phyloP scores from a whole-genome alignment of 2,888 invertebrate genomes.

The Caenorhabditis wallacei region DNA sequence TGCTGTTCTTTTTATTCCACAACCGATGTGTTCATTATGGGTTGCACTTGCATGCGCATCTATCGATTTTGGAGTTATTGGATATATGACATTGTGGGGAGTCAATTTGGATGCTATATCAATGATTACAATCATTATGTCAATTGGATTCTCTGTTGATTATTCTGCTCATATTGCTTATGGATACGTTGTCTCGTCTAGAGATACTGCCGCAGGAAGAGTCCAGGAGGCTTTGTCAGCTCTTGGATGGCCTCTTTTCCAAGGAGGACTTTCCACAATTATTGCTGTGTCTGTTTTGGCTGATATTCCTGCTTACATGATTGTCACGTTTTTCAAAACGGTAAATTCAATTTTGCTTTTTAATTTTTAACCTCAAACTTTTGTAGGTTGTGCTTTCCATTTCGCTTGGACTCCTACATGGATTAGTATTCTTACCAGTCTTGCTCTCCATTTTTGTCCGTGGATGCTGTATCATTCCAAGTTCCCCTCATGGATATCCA shows the following conservation, averaged over 20 bases:
- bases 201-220: slow-evolving; percentile 70
- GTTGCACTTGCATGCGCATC: slow-evolving; percentile 95
- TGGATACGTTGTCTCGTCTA: slow-evolving; percentile 81
- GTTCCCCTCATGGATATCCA: slow-evolving; percentile 30
- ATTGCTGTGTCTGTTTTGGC: slow-evolving; percentile 92
- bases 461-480: slow-evolving; percentile 76
- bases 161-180: slow-evolving; percentile 88
- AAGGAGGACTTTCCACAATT: slow-evolving; percentile 91
- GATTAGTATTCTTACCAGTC: slow-evolving; percentile 91
- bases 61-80: slow-evolving; percentile 94
- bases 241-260: slow-evolving; percentile 92
- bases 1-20: slow-evolving; percentile 93
- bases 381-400: slow-evolving; percentile 79
- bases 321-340: slow-evolving; percentile 97
- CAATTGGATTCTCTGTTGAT: slow-evolving; percentile 96
- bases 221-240: slow-evolving; percentile 92
- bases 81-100: slow-evolving; percentile 97
- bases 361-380: background rate
- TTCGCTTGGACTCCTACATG: slow-evolving; percentile 91
- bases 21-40: slow-evolving; percentile 93
- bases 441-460: slow-evolving; percentile 83
- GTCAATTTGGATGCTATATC: slow-evolving; percentile 91
- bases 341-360: too few species aligned
- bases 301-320: slow-evolving; percentile 94
- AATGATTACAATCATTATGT: slow-evolving; percentile 90